These are phyloP conservation scores for Nothura maculosa DNA, from an alignment of 2,797 vertebrate genomes.

Conservation along the genomic window DNA sequence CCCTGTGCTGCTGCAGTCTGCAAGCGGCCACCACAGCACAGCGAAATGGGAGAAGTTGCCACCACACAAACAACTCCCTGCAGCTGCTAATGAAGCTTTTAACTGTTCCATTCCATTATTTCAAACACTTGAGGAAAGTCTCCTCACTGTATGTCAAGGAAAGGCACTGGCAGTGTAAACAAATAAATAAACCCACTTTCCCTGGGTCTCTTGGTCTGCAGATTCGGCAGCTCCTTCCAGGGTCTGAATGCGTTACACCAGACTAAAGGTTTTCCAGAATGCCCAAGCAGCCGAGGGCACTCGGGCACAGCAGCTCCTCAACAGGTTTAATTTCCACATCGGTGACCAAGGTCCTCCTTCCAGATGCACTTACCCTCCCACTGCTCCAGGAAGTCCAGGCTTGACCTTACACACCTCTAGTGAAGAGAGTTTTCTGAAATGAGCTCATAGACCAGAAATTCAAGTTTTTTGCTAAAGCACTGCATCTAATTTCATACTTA, in stretches of 20 bases:
- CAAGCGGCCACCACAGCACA: not conserved
- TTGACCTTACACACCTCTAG: slow-evolving; percentile 14
- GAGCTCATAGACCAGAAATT: not conserved
- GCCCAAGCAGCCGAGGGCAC: not conserved
- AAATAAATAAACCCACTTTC: not conserved
- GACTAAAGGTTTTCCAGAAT: not conserved
- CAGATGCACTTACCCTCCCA: slow-evolving; percentile 35
- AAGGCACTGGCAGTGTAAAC: not conserved
- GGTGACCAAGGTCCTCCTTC: not conserved
- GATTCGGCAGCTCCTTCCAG: not conserved
- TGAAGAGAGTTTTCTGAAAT: not conserved
- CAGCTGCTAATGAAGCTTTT: fast-evolving
- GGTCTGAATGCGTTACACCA: not conserved
- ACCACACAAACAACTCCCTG: not conserved
- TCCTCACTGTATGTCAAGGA: not conserved
- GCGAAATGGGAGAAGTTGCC: slow-evolving; percentile 35
- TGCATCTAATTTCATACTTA: not conserved
- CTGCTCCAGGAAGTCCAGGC: not conserved
- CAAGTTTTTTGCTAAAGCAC: not conserved
- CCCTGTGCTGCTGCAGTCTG: not conserved
- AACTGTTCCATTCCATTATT: not conserved
- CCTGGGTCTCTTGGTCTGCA: not conserved
- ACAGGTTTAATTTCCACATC: not conserved
- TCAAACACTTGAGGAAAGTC: not conserved
- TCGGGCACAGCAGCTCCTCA: not conserved